Conservation (phyloP, 2,113 vertebrate genomes). For the Hemibagrus wyckioides region DNA sequence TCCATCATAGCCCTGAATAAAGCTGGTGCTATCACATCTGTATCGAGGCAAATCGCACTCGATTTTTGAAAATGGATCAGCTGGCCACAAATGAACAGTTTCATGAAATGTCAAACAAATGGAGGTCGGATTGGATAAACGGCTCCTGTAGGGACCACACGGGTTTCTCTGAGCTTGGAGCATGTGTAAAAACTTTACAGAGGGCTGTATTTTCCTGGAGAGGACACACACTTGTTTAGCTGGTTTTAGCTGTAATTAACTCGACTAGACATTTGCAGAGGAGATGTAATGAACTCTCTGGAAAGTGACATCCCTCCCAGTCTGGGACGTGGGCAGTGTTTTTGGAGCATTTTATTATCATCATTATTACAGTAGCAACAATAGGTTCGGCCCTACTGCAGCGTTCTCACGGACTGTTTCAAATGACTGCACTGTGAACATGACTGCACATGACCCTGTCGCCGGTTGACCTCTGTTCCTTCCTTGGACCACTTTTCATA, state of each 20-base stretch:
- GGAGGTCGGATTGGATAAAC: constrained; percentile 35
- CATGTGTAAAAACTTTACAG: background rate
- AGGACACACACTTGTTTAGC: constrained; percentile 34
- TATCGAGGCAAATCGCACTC: background rate
- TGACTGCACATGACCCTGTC: too few species aligned
- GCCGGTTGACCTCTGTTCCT: too few species aligned
- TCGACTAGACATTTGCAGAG: constrained; percentile 35
- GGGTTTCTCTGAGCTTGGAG: background rate
- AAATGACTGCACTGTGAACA: too few species aligned
- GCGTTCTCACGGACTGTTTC: too few species aligned
- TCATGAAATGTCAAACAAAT: constrained; percentile 39
- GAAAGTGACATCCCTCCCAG: background rate
- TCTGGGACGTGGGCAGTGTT: background rate
- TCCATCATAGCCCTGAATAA: background rate
- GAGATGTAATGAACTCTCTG: background rate
- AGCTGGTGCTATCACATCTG: background rate
- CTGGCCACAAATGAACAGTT: background rate
- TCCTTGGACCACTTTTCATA: too few species aligned
- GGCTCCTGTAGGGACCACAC: constrained; percentile 18
- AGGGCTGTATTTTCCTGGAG: background rate
- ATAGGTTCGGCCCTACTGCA: background rate
- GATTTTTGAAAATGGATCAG: background rate
- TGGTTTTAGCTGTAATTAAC: constrained; percentile 16
- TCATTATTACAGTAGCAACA: background rate
- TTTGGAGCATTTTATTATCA: background rate